A percentile compares a stretch with the other conserved stretches of the same genome.
These are phyloP conservation scores for Theonella swinhoei DNA, from an alignment of 37 sponge, comb jelly and placozoan genomes.

Conservation along the genomic window DNA sequence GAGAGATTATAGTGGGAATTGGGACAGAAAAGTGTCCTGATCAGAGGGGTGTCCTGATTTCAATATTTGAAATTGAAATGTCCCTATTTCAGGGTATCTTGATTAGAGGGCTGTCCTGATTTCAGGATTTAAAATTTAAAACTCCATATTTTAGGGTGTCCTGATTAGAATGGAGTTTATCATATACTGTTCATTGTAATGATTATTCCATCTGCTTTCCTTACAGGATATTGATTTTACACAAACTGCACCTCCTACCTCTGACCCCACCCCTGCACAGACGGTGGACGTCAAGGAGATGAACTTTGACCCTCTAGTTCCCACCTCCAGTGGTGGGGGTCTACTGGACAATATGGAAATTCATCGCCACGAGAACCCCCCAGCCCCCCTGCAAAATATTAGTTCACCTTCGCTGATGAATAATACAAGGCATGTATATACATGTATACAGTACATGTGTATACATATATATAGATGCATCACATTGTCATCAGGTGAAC, in stretches of 20 bases:
- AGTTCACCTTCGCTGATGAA: background rate
- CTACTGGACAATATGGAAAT: background rate
- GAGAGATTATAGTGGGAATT: no score
- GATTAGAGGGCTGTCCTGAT: no score
- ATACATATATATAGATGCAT: background rate
- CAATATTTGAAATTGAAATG: no score
- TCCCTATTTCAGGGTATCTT: no score
- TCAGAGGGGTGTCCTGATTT: no score
- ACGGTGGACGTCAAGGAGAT: background rate
- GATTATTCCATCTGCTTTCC: background rate
- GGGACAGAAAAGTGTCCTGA: no score
- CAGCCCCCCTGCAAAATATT: background rate
- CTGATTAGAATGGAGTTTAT: background rate
- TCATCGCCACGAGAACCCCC: background rate
- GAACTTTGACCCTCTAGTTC: background rate
- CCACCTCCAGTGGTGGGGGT: constrained; percentile 5
- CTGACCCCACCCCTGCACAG: background rate
- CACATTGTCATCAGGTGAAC: background rate
- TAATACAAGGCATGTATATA: background rate
- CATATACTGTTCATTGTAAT: background rate
- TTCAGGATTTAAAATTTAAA: no score
- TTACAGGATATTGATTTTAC: constrained; percentile 22
- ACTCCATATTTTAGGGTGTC: background rate
- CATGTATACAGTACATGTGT: background rate
- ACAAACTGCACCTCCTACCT: background rate